phyloP scores from a whole-genome alignment of 2,797 vertebrate genomes.

The Alfaro cultratus region DNA sequence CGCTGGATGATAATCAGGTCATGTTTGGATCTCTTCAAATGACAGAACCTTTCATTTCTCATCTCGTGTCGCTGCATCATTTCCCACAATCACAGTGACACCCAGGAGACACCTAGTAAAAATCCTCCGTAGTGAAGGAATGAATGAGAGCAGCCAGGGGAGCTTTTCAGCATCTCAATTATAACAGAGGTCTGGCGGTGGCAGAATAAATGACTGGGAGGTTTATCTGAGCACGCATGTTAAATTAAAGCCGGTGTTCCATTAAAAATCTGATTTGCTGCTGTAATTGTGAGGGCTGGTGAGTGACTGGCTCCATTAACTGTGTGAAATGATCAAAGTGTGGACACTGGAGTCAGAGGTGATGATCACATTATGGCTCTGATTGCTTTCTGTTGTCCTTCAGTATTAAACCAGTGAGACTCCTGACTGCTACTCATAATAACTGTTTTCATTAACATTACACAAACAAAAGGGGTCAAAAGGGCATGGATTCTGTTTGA shows the following conservation, averaged over 20 bases:
- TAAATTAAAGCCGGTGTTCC: constrained; percentile 60
- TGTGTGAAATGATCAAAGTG: constrained; percentile 36
- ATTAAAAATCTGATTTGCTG: constrained; percentile 67
- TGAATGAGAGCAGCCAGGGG: constrained; percentile 23
- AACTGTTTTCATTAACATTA: neutral
- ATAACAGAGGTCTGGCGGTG: constrained; percentile 45
- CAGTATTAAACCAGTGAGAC: constrained; percentile 7
- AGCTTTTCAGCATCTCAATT: constrained; percentile 54
- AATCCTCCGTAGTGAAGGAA: constrained; percentile 26
- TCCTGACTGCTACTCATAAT: constrained; percentile 4
- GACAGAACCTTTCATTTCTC: constrained; percentile 17
- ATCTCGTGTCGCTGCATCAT: constrained; percentile 12
- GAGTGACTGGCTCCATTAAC: constrained; percentile 42
- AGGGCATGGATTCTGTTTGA: neutral
- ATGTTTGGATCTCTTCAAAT: constrained; percentile 5
- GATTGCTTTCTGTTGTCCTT: constrained; percentile 14
- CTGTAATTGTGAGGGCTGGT: constrained; percentile 47
- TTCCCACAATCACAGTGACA: constrained; percentile 3
- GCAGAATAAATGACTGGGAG: constrained; percentile 55
- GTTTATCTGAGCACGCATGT: constrained; percentile 54
- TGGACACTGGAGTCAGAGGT: constrained; percentile 13
- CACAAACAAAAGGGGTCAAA: constrained; percentile 4
- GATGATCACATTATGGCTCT: constrained; percentile 5
- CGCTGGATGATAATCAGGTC: neutral
- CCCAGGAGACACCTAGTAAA: constrained; percentile 36